phyloP scores from a whole-genome alignment of 2,113 vertebrate species.

The Globicephala melas region DNA sequence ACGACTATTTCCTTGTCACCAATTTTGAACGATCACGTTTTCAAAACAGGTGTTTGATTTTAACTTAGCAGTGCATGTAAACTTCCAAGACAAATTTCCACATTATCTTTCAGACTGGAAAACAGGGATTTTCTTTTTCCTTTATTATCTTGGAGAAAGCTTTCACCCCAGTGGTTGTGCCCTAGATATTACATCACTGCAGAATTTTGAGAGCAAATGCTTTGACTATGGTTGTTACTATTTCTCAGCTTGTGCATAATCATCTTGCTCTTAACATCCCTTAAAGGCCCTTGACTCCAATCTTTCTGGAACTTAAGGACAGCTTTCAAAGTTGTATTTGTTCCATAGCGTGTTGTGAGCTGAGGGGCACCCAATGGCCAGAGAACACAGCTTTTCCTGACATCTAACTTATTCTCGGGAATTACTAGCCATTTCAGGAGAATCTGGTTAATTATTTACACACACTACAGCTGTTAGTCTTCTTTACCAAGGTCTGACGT shows the following conservation, averaged over 20 bases:
- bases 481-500: not conserved
- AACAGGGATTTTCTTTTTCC: not conserved
- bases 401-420: not conserved
- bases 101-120: not conserved
- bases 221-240: not conserved
- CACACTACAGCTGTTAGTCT: accelerated
- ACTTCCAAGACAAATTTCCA: not conserved
- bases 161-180: not conserved
- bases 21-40: not conserved
- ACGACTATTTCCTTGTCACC: not conserved
- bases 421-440: not conserved
- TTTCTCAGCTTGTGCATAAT: not conserved
- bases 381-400: not conserved
- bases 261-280: not conserved
- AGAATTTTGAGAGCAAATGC: not conserved
- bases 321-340: not conserved
- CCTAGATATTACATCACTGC: not conserved
- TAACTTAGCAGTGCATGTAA: not conserved
- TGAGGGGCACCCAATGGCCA: not conserved
- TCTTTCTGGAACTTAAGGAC: not conserved
- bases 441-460: not conserved
- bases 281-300: not conserved
- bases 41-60: not conserved
- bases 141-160: not conserved
- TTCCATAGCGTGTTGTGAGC: not conserved